Base-by-base conservation (phyloP, 2,113 vertebrate species). In the Hemiscyllium ocellatum region DNA sequence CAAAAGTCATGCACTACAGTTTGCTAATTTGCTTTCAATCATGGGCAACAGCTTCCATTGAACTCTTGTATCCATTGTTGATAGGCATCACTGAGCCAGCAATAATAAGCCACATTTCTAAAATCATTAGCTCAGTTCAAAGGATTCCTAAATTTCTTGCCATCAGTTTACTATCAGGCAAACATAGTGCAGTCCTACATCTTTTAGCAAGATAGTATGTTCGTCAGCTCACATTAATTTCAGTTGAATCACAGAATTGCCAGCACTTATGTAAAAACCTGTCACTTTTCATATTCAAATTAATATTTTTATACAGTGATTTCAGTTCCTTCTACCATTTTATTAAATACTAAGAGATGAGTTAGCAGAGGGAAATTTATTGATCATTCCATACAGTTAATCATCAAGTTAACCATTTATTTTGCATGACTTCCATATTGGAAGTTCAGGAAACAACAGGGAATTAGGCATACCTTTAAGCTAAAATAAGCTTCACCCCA, bases 261-360 rank as follows among this genome's bases (percentile, higher is more conserved):
- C 33, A n/a, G 89, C 66, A 93, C 89, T 93, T 66, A 68, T 42
- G 89, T 93, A 66, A 93, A 68, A 93, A 37, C 89, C 61, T 93
- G 61, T 42, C 89, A 93, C 65, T 93, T 93, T 93, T 68, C 89
- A 93, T 93, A 93, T 42, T 37, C 89, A 37, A 42, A 47, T 66
- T 93, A 68, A 93, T 93, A 65, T 19, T 68, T 42, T 22, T 61
- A 93, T 93, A 66, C 20, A 37, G 56, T 93, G 61, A 93, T 66
- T 93, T 93, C 61, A 68, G 89, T 61, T 37, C n/a, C 61, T n/a
- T 66, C 33, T 42, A 68, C 61, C 61, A 93, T 65, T 66, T 66
- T 93, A 93, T 93, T 66, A 66, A 68, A 66, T 66, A 66, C 37
- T 37, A 93, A 93, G 56, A 7, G 61, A 37, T 93, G 61, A 37